phyloP scores from a whole-genome alignment of 2,888 invertebrate genomes.

The Dromius quadrimaculatus region DNA sequence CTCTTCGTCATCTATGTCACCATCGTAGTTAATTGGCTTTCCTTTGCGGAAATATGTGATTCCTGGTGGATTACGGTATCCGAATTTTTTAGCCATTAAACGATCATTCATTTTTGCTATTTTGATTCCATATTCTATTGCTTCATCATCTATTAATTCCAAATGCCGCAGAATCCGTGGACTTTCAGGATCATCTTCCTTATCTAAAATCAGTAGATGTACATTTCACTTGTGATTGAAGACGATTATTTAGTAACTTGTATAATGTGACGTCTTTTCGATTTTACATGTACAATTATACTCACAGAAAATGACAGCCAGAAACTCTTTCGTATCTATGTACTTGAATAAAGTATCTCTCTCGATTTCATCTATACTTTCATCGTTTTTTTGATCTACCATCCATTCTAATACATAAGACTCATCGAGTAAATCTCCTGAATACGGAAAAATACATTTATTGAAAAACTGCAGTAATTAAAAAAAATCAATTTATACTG shows the following conservation, averaged over 20 bases:
- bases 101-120: conserved; percentile 89
- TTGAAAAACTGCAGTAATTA: conserved; percentile 27
- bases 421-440: conserved; percentile 82
- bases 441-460: conserved; percentile 26
- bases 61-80: conserved; percentile 89
- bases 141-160: conserved; percentile 92
- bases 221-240: conserved; percentile 4
- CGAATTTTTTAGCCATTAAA: conserved; percentile 94
- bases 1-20: conserved; percentile 92
- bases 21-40: conserved; percentile 91
- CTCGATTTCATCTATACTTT: conserved; percentile 90
- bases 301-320: conserved; percentile 94
- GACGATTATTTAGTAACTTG: background rate
- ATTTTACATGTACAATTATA: background rate
- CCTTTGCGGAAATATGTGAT: conserved; percentile 91
- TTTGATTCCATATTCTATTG: conserved; percentile 90
- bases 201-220: conserved; percentile 69
- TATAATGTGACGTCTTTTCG: background rate
- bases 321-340: conserved; percentile 90
- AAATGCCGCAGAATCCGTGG: conserved; percentile 86
- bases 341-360: conserved; percentile 85
- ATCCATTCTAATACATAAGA: conserved; percentile 91
- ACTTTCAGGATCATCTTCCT: conserved; percentile 85
- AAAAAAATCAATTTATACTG: background rate
- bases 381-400: conserved; percentile 90